Percentiles rank a stretch among this genome's conserved stretches.
Conservation (phyloP, 2,888 invertebrate genomes). For the Nephrotoma flavescens region DNA sequence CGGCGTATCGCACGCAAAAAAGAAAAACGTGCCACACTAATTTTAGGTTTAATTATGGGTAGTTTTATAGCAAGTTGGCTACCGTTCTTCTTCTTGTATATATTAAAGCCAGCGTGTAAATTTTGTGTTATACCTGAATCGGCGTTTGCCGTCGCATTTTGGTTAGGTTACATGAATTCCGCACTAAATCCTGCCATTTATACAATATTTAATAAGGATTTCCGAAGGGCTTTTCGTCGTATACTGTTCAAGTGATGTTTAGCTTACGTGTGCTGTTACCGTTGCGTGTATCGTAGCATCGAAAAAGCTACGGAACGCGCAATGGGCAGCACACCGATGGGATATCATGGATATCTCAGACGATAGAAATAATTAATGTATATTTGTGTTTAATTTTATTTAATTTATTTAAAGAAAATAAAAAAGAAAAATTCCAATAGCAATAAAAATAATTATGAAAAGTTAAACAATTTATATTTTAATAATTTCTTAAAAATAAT, state of each 20-base stretch:
- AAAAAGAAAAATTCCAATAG: neutral
- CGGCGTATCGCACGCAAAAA: conserved; percentile 84
- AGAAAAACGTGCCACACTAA: conserved; percentile 91
- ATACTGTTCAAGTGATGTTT: conserved; percentile 93
- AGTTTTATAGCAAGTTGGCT: conserved; percentile 98
- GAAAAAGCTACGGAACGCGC: conserved; percentile 34
- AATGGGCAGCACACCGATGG: conserved; percentile 33
- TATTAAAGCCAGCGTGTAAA: conserved; percentile 67
- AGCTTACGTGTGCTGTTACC: conserved; percentile 69
- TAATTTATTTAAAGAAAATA: neutral
- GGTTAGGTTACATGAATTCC: conserved; percentile 95
- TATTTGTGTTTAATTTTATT: neutral
- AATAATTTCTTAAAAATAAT: neutral
- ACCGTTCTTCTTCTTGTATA: conserved; percentile 92
- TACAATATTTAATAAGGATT: conserved; percentile 96
- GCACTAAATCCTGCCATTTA: conserved; percentile 92
- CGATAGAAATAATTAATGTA: conserved; percentile 10
- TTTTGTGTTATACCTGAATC: conserved; percentile 61
- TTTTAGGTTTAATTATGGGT: conserved; percentile 94
- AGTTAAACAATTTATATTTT: neutral
- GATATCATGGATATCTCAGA: conserved; percentile 29
- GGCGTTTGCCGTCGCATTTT: conserved; percentile 86
- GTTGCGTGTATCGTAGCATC: conserved; percentile 44
- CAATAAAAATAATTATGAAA: neutral
- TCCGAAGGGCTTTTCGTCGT: conserved; percentile 85